phyloP scores from a whole-genome alignment of 2,113 vertebrate species.

The Alosa alosa region DNA sequence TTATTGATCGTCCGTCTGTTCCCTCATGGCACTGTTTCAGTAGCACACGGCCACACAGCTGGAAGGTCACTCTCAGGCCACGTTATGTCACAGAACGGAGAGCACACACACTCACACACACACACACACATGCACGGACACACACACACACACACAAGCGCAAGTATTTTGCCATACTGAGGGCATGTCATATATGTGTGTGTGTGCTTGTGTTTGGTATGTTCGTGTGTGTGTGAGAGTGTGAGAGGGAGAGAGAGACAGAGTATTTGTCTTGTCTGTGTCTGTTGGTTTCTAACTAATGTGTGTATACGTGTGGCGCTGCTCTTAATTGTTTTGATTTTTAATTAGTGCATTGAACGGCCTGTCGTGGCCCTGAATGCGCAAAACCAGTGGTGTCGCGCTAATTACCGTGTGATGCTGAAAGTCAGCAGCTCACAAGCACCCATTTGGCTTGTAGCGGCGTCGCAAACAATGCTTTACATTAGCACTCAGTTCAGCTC shows the following conservation, averaged over 20 bases:
- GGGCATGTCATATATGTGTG: background rate
- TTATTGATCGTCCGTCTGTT: too few relatives aligned
- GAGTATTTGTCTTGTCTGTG: background rate
- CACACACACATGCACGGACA: background rate
- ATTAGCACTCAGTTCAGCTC: background rate
- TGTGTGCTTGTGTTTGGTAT: background rate
- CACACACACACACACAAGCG: background rate
- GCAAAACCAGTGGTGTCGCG: background rate
- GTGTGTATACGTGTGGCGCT: background rate
- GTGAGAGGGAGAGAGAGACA: background rate
- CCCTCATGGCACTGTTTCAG: too few relatives aligned
- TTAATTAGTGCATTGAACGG: background rate
- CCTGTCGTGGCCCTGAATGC: background rate
- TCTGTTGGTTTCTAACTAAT: background rate
- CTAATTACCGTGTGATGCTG: background rate
- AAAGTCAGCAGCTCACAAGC: background rate
- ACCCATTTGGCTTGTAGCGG: background rate
- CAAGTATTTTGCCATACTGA: background rate
- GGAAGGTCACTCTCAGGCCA: too few relatives aligned
- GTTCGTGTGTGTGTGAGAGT: background rate
- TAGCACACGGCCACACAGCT: too few relatives aligned
- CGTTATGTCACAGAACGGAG: too few relatives aligned
- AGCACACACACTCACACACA: background rate
- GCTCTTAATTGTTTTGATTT: slow-evolving; percentile 13
- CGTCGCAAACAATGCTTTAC: background rate